A percentile compares a stretch with the other conserved stretches of the same genome.
These are phyloP conservation scores for Luehdorfia chinensis DNA, from an alignment of 1,140 invertebrate genomes.

Conservation along the genomic window DNA sequence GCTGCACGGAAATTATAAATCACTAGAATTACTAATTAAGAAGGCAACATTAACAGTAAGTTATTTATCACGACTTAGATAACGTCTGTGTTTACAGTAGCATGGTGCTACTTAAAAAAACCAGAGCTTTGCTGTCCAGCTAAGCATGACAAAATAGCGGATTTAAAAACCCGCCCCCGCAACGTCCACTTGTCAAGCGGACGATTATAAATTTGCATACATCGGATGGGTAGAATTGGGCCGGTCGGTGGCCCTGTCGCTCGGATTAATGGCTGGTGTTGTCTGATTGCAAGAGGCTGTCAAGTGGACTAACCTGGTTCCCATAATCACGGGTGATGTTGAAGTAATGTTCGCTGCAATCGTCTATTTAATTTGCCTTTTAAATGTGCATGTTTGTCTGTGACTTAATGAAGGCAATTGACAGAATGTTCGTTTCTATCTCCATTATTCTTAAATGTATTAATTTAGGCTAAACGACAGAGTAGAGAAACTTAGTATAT, in stretches of 20 bases:
- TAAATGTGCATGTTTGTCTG: background rate
- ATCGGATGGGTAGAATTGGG: slow-evolving; percentile 24
- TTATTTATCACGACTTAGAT: background rate
- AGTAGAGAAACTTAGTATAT: too few relatives aligned
- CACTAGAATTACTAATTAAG: background rate
- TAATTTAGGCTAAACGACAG: too few relatives aligned
- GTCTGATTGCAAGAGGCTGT: slow-evolving; percentile 18
- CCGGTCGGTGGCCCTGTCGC: slow-evolving; percentile 21
- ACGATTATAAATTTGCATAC: slow-evolving; percentile 35
- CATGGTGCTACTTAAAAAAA: background rate
- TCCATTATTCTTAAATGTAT: too few relatives aligned
- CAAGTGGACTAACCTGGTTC: slow-evolving; percentile 19
- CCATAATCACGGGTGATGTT: background rate
- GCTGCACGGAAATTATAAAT: background rate
- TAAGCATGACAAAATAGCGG: slow-evolving; percentile 18
- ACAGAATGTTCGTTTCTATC: too few relatives aligned
- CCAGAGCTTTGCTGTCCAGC: background rate
- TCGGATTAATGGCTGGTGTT: slow-evolving; percentile 23
- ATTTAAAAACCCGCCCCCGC: slow-evolving; percentile 20
- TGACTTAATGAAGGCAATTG: too few relatives aligned
- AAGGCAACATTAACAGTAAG: background rate
- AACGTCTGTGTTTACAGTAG: background rate
- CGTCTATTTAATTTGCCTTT: background rate
- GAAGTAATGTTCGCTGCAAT: background rate
- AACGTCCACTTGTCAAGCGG: slow-evolving; percentile 27